Base-by-base conservation (phyloP, 2,888 invertebrate species). In the Ctenicera cuprea region DNA sequence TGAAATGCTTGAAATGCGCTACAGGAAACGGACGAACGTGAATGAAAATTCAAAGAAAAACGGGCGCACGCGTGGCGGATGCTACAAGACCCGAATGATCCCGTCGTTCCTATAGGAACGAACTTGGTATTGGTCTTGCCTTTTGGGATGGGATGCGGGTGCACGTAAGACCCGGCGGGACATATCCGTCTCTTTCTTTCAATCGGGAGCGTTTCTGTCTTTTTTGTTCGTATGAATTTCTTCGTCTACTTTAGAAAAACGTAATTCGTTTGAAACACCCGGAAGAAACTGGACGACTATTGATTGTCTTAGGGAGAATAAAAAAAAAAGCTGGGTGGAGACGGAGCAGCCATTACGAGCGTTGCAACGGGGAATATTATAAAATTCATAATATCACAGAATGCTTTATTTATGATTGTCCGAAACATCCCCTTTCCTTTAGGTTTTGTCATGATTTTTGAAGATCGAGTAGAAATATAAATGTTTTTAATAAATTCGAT, bases 21-120 rank as follows among this genome's bases (percentile, higher is more conserved):
- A 16, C 48, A 48, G 48, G 48, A 48, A 52, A 12, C n/a, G 16
- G 16, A 37, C 9, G 59, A 14, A 59, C 62, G 45, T 43, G 38
- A 45, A 30, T 18, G 65, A 59, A 64, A 64, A 71, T 22, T 38
- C 26, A 41, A 20, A 8, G 30, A 63, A 43, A 20, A 62, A 41
- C 20, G 30, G 14, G 54, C 38, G 67, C 67, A 65, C 37, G 67
- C 67, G 67, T 18, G 12, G 48, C 33, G 12, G 43, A 16, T n/a
- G 48, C 48, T 2, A 14, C n/a, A 33, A 57, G 37, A 16, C 4
- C 59, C 9, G 45, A 30, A 16, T 45, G 33, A n/a, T 61, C 68
- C 59, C 61, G 45, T 61, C 68, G 68, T 68, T 68, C 68, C 68
- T 61, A 68, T 68, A 59, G 68, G 68, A 68, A 59, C 68, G 12